Evolutionary conservation across 2,113 vertebrate genomes (phyloP), one percentile per base, ranked within the genome.

Genomic region (Panthera tigris): DNA sequence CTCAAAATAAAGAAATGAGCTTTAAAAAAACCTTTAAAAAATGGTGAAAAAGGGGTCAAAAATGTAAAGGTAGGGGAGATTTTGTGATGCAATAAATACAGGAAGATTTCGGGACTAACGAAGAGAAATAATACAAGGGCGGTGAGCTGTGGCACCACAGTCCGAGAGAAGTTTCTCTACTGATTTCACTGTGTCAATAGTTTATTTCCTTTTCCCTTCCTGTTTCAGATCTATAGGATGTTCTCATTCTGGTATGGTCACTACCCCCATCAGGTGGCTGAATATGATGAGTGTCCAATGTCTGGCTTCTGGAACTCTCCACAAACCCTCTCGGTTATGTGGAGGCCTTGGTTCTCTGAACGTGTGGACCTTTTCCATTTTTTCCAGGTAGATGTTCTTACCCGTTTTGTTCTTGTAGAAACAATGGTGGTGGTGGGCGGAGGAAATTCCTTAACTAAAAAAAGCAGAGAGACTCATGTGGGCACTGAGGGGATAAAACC

Each of bases 181-280:
- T 39, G 57, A 68, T 73, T 69, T 93, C n/a, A 33, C 21, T 19
- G 12, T 73, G 27, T 81, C 15, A 29, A 6, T 23, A 39, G 7
- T 68, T 50, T 29, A 1, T 57, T 93, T 65, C 6, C 73, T 27
- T 73, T 18, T 14, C 41, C 31, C 15, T 21, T 45, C 73, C 61
- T 73, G 29, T 21, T 48, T 33, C 73, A 97, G 97, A 88, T 96
- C 61, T 96, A 97, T n/a, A 2, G 16, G 33, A 94, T 97, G 96
- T 97, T 98, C 71, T 88, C 95, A 5, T 94, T 19, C 33, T 89
- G 79, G 90, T 86, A 97, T 15, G 52, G n/a, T 21, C 0, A 33
- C 39, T 98, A 97, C 29, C 95, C 96, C 10, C 65, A 92, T 69
- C 79, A 94, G 63, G 97, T 97, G 45, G 93, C 79, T 25, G 97